Conservation (phyloP, 2,113 vertebrate genomes). For the Aldabrachelys gigantea region DNA sequence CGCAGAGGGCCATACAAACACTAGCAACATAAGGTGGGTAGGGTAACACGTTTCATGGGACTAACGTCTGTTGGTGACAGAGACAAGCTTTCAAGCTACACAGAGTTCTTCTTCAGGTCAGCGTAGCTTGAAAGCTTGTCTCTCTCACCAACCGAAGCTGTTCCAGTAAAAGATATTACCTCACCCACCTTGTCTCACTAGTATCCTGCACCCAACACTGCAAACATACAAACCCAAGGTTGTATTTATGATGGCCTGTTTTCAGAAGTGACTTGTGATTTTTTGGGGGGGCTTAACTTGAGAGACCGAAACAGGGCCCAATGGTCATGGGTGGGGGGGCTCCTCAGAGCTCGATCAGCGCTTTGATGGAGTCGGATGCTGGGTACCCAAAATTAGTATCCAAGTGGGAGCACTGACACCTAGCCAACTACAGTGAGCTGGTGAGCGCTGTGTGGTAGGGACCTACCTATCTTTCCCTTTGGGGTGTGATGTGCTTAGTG, state of each 20-base stretch:
- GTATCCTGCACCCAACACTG: no score
- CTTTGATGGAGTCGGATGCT: background rate
- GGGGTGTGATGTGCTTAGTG: no score
- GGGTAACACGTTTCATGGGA: background rate
- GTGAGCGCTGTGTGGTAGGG: background rate
- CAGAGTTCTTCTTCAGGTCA: background rate
- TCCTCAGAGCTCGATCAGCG: background rate
- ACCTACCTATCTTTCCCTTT: no score
- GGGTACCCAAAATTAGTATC: background rate
- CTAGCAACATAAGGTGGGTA: background rate
- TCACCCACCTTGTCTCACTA: no score
- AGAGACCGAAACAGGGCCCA: background rate
- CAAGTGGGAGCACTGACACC: background rate
- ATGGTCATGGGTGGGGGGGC: background rate
- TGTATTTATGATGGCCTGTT: no score
- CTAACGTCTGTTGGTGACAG: background rate
- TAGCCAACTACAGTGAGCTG: background rate
- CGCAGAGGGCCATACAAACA: background rate
- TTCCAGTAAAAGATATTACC: no score
- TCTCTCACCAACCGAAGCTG: no score
- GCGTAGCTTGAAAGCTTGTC: no score
- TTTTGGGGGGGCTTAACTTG: background rate
- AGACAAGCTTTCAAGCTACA: background rate
- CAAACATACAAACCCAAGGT: no score
- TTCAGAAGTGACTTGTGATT: background rate